phyloP scores from a whole-genome alignment of 2,113 vertebrate genomes.

The Melanotaenia duboulayi region DNA sequence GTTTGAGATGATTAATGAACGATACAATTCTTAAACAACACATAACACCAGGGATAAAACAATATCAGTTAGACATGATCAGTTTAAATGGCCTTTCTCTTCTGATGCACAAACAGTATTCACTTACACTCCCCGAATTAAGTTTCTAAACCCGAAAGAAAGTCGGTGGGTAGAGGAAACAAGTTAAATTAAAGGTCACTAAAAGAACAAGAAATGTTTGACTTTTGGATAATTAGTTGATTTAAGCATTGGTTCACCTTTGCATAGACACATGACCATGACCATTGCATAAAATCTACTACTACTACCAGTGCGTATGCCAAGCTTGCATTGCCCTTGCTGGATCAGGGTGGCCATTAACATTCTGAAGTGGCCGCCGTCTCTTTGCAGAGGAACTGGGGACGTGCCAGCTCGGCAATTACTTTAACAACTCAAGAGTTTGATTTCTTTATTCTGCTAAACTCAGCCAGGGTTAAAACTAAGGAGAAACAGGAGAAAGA shows the following conservation, averaged over 20 bases:
- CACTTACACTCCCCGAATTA: constrained; percentile 24
- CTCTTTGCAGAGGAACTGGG: constrained; percentile 70
- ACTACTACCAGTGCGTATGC: constrained; percentile 42
- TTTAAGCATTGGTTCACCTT: constrained; percentile 8
- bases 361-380: constrained; percentile 71
- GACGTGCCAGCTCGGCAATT: constrained; percentile 79
- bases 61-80: not conserved
- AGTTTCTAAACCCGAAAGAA: constrained; percentile 39
- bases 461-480: constrained; percentile 55
- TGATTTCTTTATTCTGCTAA: constrained; percentile 70
- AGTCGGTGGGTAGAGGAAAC: constrained; percentile 9
- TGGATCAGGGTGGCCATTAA: constrained; percentile 75
- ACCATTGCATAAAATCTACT: not conserved
- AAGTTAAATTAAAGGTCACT: constrained; percentile 49
- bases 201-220: constrained; percentile 47
- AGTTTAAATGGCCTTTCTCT: constrained; percentile 12
- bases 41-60: constrained; percentile 12
- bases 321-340: constrained; percentile 60
- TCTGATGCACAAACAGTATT: constrained; percentile 30
- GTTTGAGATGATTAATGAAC: no score
- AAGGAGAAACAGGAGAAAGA: constrained; percentile 46
- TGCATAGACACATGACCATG: constrained; percentile 23
- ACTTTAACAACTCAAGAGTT: constrained; percentile 74
- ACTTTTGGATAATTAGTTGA: constrained; percentile 46
- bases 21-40: not conserved